Evolutionary conservation across 2,797 vertebrate genomes (phyloP).

Genomic region (Pseudopleuronectes americanus): DNA sequence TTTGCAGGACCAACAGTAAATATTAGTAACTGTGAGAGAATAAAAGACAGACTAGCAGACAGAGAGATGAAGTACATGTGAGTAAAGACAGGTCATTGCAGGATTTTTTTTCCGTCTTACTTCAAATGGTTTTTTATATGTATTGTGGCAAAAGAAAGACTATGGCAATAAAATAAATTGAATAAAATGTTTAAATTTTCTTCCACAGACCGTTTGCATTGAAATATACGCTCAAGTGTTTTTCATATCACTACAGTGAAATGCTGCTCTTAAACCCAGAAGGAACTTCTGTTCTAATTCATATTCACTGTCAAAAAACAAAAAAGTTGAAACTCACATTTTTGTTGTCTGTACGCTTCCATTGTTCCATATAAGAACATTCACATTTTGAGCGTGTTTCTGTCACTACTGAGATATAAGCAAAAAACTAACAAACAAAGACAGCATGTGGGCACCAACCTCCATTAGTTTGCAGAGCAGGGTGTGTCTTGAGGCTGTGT

Average conservation of each 20-base stretch:
- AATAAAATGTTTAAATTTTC: neutral
- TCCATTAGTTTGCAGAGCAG: slow-evolving; percentile 39
- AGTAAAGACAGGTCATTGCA: too few relatives aligned
- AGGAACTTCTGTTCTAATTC: neutral
- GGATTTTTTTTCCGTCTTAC: neutral
- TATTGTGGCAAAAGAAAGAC: too few relatives aligned
- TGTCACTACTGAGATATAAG: slow-evolving; percentile 23
- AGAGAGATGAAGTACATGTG: neutral
- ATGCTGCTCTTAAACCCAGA: too few relatives aligned
- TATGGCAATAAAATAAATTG: neutral
- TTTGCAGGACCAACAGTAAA: neutral
- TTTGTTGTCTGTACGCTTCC: too few relatives aligned
- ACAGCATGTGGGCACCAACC: slow-evolving; percentile 25
- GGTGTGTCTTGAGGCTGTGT: slow-evolving; percentile 21
- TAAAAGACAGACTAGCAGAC: too few relatives aligned
- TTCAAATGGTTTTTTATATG: too few relatives aligned
- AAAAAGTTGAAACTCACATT: neutral
- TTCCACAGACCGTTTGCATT: neutral
- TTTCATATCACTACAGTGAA: too few relatives aligned
- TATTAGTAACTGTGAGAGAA: too few relatives aligned
- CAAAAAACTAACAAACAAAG: slow-evolving; percentile 44
- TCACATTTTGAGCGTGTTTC: slow-evolving; percentile 25
- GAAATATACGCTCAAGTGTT: neutral
- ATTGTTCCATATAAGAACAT: slow-evolving; percentile 9
- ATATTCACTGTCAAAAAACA: slow-evolving; percentile 7